These are phyloP conservation scores for Diorhabda carinulata DNA, from an alignment of 1,140 invertebrate genomes.

Conservation along the genomic window DNA sequence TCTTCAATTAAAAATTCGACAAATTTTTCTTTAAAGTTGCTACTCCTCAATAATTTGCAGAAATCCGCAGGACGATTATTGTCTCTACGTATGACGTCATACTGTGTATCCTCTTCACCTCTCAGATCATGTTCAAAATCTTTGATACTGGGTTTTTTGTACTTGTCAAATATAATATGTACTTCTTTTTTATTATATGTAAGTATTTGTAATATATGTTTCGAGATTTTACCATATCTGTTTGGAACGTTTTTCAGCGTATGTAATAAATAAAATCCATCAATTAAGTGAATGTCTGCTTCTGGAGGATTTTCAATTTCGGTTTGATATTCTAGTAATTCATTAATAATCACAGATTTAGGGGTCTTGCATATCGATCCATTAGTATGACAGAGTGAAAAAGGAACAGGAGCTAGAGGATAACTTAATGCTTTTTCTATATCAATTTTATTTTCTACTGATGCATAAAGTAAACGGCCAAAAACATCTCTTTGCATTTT, in stretches of 20 bases:
- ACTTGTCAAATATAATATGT: constrained; percentile 29
- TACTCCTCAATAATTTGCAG: constrained; percentile 26
- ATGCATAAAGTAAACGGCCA: constrained; percentile 18
- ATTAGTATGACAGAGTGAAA: constrained; percentile 14
- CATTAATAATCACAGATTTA: constrained; percentile 11
- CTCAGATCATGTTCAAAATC: constrained; percentile 33
- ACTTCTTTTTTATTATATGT: constrained; percentile 18
- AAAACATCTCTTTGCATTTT: constrained; percentile 19
- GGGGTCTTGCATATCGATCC: constrained; percentile 15
- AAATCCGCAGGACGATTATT: constrained; percentile 30
- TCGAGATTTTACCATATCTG: constrained; percentile 10
- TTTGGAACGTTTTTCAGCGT: constrained; percentile 6
- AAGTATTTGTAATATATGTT: constrained; percentile 14
- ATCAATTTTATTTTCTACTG: constrained; percentile 18
- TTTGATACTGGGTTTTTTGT: constrained; percentile 36
- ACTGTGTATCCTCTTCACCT: constrained; percentile 28
- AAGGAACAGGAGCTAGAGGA: constrained; percentile 13
- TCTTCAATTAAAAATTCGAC: constrained; percentile 7
- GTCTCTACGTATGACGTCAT: constrained; percentile 22
- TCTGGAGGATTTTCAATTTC: neutral
- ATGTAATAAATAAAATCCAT: constrained; percentile 13
- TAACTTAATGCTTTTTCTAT: constrained; percentile 14
- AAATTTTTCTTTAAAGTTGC: constrained; percentile 15
- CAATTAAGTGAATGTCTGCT: neutral
- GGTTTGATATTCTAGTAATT: neutral